phyloP scores from a whole-genome alignment of 1,140 invertebrate species.

The Drosophila suzukii region DNA sequence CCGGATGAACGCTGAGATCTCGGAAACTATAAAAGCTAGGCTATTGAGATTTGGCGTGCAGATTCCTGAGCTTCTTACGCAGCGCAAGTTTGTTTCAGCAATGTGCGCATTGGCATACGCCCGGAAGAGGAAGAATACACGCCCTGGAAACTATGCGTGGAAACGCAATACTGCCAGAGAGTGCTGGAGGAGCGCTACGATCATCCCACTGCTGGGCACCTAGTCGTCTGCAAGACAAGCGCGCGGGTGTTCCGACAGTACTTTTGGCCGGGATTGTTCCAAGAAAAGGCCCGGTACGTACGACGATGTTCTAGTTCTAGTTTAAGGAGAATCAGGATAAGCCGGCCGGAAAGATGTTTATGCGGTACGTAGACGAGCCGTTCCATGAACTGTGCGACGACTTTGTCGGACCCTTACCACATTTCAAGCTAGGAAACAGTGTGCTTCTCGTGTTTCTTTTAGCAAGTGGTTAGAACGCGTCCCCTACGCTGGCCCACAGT shows the following conservation, averaged over 20 bases:
- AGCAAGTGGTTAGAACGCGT: too few species aligned
- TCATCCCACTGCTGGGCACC: neutral
- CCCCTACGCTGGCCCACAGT: neutral
- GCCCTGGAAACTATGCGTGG: neutral
- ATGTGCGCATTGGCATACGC: too few species aligned
- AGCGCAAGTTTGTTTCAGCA: too few species aligned
- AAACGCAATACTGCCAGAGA: neutral
- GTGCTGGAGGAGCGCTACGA: slow-evolving; percentile 5
- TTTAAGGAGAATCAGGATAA: neutral
- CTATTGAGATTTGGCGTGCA: too few species aligned
- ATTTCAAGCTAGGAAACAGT: neutral
- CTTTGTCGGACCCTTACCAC: neutral
- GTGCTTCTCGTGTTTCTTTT: too few species aligned
- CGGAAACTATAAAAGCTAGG: too few species aligned
- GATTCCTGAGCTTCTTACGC: too few species aligned
- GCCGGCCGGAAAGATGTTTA: neutral
- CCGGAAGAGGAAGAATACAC: too few species aligned
- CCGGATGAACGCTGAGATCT: too few species aligned
- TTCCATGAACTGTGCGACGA: neutral
- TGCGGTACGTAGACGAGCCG: neutral
- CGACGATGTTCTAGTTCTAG: neutral
- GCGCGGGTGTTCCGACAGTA: neutral
- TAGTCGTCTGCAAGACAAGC: neutral
- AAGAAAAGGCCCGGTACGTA: neutral
- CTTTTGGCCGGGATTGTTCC: neutral